Evolutionary conservation across 2,113 vertebrate genomes (phyloP), one percentile per base, ranked within the genome.

Genomic region (Corapipo altera): DNA sequence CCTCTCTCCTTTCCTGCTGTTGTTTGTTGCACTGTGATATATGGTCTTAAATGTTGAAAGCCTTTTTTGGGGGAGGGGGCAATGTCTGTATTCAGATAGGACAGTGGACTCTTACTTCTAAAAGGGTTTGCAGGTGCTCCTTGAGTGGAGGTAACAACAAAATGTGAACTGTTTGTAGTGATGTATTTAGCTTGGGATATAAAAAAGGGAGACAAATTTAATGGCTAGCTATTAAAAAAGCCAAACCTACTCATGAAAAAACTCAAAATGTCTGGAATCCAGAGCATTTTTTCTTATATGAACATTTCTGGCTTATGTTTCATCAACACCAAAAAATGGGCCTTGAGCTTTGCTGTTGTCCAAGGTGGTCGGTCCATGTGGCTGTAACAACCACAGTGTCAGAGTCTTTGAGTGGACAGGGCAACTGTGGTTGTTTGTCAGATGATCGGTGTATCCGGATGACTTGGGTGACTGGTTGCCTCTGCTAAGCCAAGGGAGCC

Each of bases 361-460:
- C 0, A 1, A 28, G 52, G 39, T 32, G 33, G 23, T 8, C 71
- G 26, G 46, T 30, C 55, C 33, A 37, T 21, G 6, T 9, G 48
- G 43, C 39, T 52, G 4, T 18, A 37, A n/a, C 20, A 49, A 46
- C 10, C 15, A 14, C 44, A 57, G 6, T 39, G 44, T 61, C 78
- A 11, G 23, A 55, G 44, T 43, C 35, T 12, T 30, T 21, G 65
- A 44, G 27, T 39, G 30, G 19, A 7, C 0, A 0, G 18, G 26
- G 8, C 48, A 65, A 0, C 44, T 33, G 65, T 55, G 64, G 6
- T 6, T 3, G 6, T 58, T 80, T 4, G 0, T 55, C n/a, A 46
- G 33, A n/a, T 44, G 41, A 26, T 59, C 26, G 15, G 12, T 0
- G 0, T 37, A 27, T 28, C 46, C 6, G 8, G 39, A 44, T 2